These are phyloP conservation scores for Epistrophe grossulariae DNA, from an alignment of 2,888 invertebrate species.

Conservation along the genomic window DNA sequence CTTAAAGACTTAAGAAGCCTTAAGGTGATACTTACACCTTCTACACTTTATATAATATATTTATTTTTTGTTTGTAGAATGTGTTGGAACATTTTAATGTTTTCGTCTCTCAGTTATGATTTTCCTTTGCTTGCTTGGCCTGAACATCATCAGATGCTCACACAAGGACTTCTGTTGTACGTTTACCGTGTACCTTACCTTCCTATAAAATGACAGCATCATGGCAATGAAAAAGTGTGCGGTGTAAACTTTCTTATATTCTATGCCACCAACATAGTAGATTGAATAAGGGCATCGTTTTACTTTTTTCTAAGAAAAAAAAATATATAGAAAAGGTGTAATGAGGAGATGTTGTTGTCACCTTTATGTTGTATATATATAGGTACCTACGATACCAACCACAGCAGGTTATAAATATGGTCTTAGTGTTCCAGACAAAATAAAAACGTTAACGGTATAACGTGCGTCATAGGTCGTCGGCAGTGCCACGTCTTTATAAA, in stretches of 20 bases:
- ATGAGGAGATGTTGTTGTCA: constrained; percentile 47
- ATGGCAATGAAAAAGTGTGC: constrained; percentile 7
- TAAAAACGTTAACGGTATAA: neutral
- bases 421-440: neutral
- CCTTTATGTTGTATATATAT: constrained; percentile 10
- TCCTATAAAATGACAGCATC: constrained; percentile 5
- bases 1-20: constrained; percentile 63
- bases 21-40: constrained; percentile 68
- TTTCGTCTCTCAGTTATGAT: constrained; percentile 52
- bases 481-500: no score
- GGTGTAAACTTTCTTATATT: constrained; percentile 11
- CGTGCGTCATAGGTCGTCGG: neutral
- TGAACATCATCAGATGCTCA: neutral
- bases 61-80: constrained; percentile 3
- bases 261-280: neutral
- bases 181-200: neutral
- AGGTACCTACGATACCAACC: neutral
- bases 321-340: no score
- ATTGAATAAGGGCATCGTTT: constrained; percentile 10
- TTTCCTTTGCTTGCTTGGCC: constrained; percentile 16
- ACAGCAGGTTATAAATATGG: neutral
- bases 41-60: constrained; percentile 30
- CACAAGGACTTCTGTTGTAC: constrained; percentile 1
- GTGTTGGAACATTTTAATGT: constrained; percentile 43
- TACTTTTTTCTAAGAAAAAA: neutral